phyloP scores from a whole-genome alignment of 2,113 vertebrate genomes.

The Grus americana region DNA sequence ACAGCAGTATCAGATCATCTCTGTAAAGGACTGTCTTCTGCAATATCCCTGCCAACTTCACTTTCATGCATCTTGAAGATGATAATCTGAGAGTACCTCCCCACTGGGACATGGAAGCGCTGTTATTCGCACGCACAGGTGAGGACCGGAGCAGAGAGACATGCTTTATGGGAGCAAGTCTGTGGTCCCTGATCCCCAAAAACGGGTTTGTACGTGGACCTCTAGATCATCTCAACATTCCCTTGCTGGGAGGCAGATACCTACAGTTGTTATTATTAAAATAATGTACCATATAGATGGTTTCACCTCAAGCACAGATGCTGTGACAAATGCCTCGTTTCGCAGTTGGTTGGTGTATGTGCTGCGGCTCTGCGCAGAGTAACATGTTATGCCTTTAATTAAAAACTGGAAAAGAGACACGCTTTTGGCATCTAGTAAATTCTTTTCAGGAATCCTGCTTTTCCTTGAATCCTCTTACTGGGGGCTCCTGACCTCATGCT shows the following conservation, averaged over 20 bases:
- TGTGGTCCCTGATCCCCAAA: background rate
- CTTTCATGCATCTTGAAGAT: background rate
- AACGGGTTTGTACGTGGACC: background rate
- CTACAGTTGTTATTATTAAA: background rate
- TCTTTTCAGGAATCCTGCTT: background rate
- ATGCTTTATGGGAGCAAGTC: background rate
- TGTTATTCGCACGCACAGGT: background rate
- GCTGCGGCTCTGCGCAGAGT: background rate
- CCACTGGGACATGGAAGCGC: background rate
- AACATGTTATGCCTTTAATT: background rate
- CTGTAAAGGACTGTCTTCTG: background rate
- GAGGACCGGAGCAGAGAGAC: background rate
- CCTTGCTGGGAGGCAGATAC: background rate
- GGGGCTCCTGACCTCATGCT: background rate
- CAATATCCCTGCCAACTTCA: background rate
- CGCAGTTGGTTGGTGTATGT: rapidly evolving
- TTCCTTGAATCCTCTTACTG: background rate
- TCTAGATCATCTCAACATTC: background rate
- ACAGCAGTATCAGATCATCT: background rate
- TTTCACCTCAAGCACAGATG: background rate
- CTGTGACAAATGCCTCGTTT: background rate
- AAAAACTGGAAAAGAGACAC: background rate
- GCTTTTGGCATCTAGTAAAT: background rate
- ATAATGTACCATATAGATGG: background rate
- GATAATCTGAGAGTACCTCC: background rate